Evolutionary conservation across 2,888 invertebrate genomes (phyloP).

Genomic region (Lymantria dispar): DNA sequence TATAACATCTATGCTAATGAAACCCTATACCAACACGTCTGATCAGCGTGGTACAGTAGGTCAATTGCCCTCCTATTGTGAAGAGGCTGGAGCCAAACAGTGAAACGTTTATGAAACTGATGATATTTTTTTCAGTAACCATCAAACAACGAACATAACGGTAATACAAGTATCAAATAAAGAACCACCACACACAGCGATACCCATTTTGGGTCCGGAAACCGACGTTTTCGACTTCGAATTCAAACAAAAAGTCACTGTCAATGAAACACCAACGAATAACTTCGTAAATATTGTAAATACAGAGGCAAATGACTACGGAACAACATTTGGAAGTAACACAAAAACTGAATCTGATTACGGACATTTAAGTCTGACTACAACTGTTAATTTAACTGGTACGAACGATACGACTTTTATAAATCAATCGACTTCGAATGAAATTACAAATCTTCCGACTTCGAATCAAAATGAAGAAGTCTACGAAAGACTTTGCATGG

Average conservation of each 20-base stretch:
- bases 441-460: conserved; percentile 11
- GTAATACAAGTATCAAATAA: conserved; percentile 84
- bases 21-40: too few relatives aligned
- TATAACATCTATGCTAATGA: too few relatives aligned
- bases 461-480: conserved; percentile 38
- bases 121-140: conserved; percentile 37
- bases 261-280: conserved; percentile 31
- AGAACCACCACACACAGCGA: conserved; percentile 69
- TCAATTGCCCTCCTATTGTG: too few relatives aligned
- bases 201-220: conserved; percentile 60
- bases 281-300: conserved; percentile 70
- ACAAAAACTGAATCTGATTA: conserved; percentile 49
- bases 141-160: conserved; percentile 75
- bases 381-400: conserved; percentile 59
- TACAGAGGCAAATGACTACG: conserved; percentile 63
- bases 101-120: too few relatives aligned
- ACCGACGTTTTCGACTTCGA: conserved; percentile 64
- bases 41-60: too few relatives aligned
- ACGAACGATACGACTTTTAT: conserved; percentile 22
- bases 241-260: conserved; percentile 45
- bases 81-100: too few relatives aligned
- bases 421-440: conserved; percentile 10
- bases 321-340: conserved; percentile 52
- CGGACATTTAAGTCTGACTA: conserved; percentile 70
- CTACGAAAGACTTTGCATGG: conserved; percentile 67